A percentile compares a stretch with the other conserved stretches of the same genome.
Evolutionary conservation across 2,797 vertebrate genomes (phyloP).

Genomic region (Intellagama lesueurii): DNA sequence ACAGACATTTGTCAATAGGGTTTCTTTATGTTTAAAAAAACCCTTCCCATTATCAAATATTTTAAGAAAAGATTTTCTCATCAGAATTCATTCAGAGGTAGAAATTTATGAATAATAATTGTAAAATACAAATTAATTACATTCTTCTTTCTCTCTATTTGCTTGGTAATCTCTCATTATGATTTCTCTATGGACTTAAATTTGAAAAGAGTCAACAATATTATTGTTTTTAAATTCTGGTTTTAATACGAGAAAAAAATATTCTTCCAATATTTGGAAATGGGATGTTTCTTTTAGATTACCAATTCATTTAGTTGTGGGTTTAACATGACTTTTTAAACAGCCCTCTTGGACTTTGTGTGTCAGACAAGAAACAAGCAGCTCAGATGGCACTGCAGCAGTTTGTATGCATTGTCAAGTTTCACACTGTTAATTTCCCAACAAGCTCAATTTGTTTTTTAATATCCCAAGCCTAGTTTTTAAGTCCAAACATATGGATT

Average conservation of each 20-base stretch:
- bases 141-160: conserved; percentile 32
- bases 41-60: conserved; percentile 7
- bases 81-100: conserved; percentile 33
- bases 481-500: conserved; percentile 74
- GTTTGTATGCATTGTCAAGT: conserved; percentile 75
- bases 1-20: conserved; percentile 46
- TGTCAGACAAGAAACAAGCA: conserved; percentile 67
- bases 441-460: conserved; percentile 82
- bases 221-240: not conserved
- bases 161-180: conserved; percentile 36
- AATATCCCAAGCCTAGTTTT: conserved; percentile 80
- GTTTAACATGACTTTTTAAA: conserved; percentile 47
- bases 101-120: not conserved
- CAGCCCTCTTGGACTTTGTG: conserved; percentile 59
- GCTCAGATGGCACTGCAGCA: conserved; percentile 67
- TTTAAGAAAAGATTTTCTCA: conserved; percentile 55
- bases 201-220: not conserved
- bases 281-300: conserved; percentile 19
- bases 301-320: conserved; percentile 28
- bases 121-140: conserved; percentile 33
- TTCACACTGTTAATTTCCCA: conserved; percentile 80
- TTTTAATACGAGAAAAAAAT: no score
- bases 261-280: no score
- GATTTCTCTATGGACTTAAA: conserved; percentile 23
- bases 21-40: not conserved